Base-by-base conservation (phyloP, 2,113 vertebrate species). In the Acrocephalus arundinaceus region DNA sequence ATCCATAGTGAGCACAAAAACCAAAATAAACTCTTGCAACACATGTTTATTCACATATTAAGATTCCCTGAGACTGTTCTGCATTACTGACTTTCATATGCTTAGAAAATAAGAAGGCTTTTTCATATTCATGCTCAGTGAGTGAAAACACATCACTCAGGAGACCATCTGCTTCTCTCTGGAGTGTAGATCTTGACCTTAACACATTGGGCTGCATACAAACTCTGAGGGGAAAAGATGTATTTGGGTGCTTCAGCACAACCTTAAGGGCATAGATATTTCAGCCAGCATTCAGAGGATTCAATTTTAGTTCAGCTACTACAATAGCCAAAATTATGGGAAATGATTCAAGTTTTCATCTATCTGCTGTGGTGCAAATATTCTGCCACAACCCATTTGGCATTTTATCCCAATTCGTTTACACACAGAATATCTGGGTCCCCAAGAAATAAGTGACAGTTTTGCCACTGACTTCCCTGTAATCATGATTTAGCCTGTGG, bases 11-110 rank as follows among this genome's bases (percentile, higher is more conserved):
- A 95, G 87, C 31, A 80, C 61, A 62, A 96, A 93, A 90, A 92
- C 66, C 87, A 95, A 92, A 96, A 90, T 65, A 87, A 93, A 92
- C 65, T 59, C 68, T 95, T 89, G 48, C 46, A 86, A 92, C n/a
- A 54, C 85, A 68, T 63, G 55, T 93, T 95, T 94, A 91, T 97
- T 96, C 85, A 67, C 57, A n/a, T 94, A 92, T 97, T 96, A 96
- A 80, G 87, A 88, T 95, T 93, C 68, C 54, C 80, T 54, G 58
- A 94, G 93, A 96, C 89, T 84, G 85, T 81, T 96, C 79, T 96
- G 74, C 91, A 77, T 95, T 95, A 85, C 80, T 96, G 84, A 93
- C 41, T 52, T 85, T 88, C 89, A 73, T 55, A 66, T 82, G 66
- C 92, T 76, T 70, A 93, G 89, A 96, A 96, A 95, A 93, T 89